Base-by-base conservation (phyloP, 2,113 vertebrate genomes). In the Mystacornis crossleyi region DNA sequence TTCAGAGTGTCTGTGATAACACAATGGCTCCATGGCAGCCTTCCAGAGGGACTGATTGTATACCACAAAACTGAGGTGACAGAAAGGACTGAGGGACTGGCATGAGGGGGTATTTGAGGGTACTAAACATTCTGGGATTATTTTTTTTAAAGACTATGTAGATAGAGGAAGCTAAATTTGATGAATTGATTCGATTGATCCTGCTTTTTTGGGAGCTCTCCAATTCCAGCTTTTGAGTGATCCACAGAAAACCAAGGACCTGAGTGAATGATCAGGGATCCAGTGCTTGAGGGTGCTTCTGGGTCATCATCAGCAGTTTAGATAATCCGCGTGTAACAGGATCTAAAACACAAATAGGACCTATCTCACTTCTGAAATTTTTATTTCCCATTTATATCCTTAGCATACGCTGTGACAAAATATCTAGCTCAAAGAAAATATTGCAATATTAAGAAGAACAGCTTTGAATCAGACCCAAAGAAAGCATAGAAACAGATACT, bases 131-230 rank as follows among this genome's bases (percentile, higher is more conserved):
- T 61, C 65, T 85, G 38, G 90, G 60, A n/a, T 4, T 54, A 38
- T 25, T 57, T 72, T 45, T 33, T 90, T 78, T 57, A 12, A 92
- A 79, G 83, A 50, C 17, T 74, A 65, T 2, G 79, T 88, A 79
- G 70, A 61, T 50, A 82, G 89, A 82, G 34, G 71, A 88, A 86
- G 66, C 66, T 95, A 79, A 88, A 90, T 92, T 86, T 79, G 47
- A 82, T 66, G 61, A 42, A 54, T 42, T 67, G n/a, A 28, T 70
- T 85, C 33, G 13, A 88, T 86, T 90, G 79, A 88, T 66, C 43
- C 43, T 64, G 40, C 9, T 42, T 50, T 82, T 88, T 86, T 88
- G 83, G 71, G 57, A 95, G 43, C 43, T 42, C 18, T 89, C 83
- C 92, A 95, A 20, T 73, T 62, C 28, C 47, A 79, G 55, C 38